Percentiles rank a stretch among this genome's conserved stretches.
Evolutionary conservation across 1,140 invertebrate genomes (phyloP).

Genomic region (Sarcophaga bullata): DNA sequence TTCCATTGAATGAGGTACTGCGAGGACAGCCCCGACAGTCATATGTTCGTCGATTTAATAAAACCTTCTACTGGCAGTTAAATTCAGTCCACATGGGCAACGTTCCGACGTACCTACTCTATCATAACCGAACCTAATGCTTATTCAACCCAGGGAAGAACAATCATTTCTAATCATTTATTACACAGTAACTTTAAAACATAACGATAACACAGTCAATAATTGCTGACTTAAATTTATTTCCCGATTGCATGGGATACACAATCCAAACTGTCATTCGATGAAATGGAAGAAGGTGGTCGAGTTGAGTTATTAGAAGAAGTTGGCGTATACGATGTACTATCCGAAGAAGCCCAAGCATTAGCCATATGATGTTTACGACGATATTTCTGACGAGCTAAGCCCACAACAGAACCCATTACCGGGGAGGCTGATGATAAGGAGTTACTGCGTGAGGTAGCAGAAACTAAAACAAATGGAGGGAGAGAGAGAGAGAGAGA

Average conservation of each 20-base stretch:
- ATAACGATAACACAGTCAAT: too few relatives aligned
- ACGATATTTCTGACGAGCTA: conserved; percentile 53
- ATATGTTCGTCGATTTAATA: too few relatives aligned
- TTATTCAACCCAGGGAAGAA: too few relatives aligned
- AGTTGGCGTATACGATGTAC: conserved; percentile 52
- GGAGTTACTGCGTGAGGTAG: conserved; percentile 9
- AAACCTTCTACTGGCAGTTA: too few relatives aligned
- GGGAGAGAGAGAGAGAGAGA: too few relatives aligned
- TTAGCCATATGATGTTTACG: conserved; percentile 56
- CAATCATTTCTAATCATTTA: too few relatives aligned
- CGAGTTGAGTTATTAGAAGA: conserved; percentile 42
- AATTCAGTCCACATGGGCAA: too few relatives aligned
- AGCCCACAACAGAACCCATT: conserved; percentile 56
- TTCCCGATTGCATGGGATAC: neutral
- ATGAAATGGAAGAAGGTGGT: conserved; percentile 21
- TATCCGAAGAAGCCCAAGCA: conserved; percentile 56
- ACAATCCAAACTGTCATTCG: conserved; percentile 5
- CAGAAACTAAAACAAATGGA: conserved; percentile 41
- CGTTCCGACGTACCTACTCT: too few relatives aligned
- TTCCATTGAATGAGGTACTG: too few relatives aligned
- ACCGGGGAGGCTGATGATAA: conserved; percentile 49
- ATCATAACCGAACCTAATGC: too few relatives aligned
- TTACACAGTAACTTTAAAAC: too few relatives aligned
- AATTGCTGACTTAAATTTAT: neutral
- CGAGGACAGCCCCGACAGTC: too few relatives aligned